Conservation (phyloP, 2,113 vertebrate genomes). For the Menura novaehollandiae region DNA sequence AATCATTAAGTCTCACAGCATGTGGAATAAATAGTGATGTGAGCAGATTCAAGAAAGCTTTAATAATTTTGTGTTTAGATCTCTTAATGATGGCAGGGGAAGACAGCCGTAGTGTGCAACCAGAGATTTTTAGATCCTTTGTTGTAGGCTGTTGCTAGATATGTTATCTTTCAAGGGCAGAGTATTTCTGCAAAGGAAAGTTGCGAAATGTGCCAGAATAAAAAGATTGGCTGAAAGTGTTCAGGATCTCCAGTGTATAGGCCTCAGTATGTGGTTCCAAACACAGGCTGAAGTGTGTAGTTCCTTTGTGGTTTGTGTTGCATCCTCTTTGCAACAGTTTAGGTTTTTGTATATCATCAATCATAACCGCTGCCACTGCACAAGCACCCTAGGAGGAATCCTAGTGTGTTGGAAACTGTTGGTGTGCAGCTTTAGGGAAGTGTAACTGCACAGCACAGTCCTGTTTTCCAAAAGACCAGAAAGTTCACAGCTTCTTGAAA, state of each 20-base stretch:
- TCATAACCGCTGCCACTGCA: constrained; percentile 56
- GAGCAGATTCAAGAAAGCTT: neutral
- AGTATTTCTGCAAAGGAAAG: constrained; percentile 54
- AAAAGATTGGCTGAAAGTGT: constrained; percentile 18
- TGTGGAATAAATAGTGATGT: neutral
- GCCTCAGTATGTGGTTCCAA: constrained; percentile 20
- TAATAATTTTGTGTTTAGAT: neutral
- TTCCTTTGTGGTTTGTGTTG: constrained; percentile 69
- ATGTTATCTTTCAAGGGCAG: constrained; percentile 59
- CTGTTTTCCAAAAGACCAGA: constrained; percentile 21
- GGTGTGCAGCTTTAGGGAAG: constrained; percentile 53
- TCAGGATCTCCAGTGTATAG: constrained; percentile 3
- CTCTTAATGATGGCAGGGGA: neutral
- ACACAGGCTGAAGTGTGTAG: constrained; percentile 15
- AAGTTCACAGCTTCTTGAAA: constrained; percentile 22
- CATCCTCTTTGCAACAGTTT: constrained; percentile 67
- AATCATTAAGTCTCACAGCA: neutral
- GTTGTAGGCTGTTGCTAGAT: constrained; percentile 11
- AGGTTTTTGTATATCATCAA: constrained; percentile 40
- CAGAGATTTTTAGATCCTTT: neutral
- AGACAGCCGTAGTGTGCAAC: neutral
- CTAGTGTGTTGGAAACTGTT: constrained; percentile 13
- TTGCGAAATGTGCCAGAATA: constrained; percentile 46
- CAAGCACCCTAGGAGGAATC: constrained; percentile 9
- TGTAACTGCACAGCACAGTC: constrained; percentile 10